Percentiles rank a stretch among this genome's conserved stretches.
Evolutionary conservation across 2,888 invertebrate genomes (phyloP).

Genomic region (Polydrusus cervinus): DNA sequence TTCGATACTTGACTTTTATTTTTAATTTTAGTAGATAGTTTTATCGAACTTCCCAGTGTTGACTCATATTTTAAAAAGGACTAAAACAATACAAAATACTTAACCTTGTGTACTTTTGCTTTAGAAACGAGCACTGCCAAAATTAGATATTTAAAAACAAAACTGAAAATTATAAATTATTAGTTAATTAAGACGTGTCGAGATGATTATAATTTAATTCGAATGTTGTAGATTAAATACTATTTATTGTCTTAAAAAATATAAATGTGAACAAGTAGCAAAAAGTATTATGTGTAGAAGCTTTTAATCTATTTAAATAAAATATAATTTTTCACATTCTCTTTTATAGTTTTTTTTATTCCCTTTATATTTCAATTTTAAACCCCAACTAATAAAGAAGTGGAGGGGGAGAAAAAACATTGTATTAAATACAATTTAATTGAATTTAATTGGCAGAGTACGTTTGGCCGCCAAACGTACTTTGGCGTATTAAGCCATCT

Average conservation of each 20-base stretch:
- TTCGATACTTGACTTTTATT: too few species aligned
- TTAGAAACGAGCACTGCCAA: slow-evolving; percentile 39
- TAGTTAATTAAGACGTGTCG: not conserved
- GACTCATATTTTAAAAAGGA: slow-evolving; percentile 2
- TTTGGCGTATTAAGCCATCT: too few species aligned
- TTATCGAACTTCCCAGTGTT: not conserved
- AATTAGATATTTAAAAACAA: slow-evolving; percentile 26
- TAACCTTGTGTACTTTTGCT: slow-evolving; percentile 29
- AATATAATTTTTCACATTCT: slow-evolving; percentile 36
- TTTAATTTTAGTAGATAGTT: not conserved
- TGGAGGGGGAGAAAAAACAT: too few species aligned
- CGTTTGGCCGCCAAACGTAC: too few species aligned
- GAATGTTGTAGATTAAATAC: slow-evolving; percentile 17
- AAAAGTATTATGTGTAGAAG: slow-evolving; percentile 54
- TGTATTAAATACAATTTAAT: too few species aligned
- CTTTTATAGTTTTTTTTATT: slow-evolving; percentile 1
- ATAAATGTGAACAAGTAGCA: slow-evolving; percentile 46
- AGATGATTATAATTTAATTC: slow-evolving; percentile 19
- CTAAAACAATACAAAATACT: slow-evolving; percentile 9
- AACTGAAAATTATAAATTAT: slow-evolving; percentile 11
- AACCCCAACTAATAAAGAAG: too few species aligned
- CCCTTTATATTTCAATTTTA: not conserved
- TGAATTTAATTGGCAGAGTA: too few species aligned
- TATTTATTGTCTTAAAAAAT: slow-evolving; percentile 33
- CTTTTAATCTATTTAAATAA: slow-evolving; percentile 46